A percentile compares a stretch with the other conserved stretches of the same genome.
These are phyloP conservation scores for Antheraea pernyi DNA, from an alignment of 1,140 invertebrate genomes.

Conservation along the genomic window DNA sequence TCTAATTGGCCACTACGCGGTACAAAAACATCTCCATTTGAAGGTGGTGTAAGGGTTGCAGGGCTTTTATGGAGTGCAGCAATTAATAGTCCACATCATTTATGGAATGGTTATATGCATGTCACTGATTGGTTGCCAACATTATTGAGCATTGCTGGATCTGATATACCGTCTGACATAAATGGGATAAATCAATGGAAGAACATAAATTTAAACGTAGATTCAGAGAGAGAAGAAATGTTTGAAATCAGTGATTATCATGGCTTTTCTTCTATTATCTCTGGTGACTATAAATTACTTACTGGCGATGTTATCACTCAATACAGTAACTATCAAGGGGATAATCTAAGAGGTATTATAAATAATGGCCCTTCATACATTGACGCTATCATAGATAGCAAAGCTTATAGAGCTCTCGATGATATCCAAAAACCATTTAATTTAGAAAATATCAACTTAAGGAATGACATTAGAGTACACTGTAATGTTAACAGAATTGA, in stretches of 20 bases:
- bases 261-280: conserved; percentile 48
- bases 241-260: conserved; percentile 59
- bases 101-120: conserved; percentile 88
- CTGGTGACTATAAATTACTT: conserved; percentile 58
- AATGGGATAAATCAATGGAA: conserved; percentile 62
- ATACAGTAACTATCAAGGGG: conserved; percentile 50
- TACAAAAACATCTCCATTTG: conserved; percentile 90
- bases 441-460: too few species aligned
- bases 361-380: too few species aligned
- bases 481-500: too few species aligned
- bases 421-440: too few species aligned
- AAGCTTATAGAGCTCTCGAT: too few species aligned
- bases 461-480: too few species aligned
- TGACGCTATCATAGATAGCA: too few species aligned
- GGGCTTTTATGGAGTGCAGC: conserved; percentile 90
- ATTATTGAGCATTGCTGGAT: too few species aligned
- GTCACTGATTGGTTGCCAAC: too few species aligned
- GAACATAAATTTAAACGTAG: conserved; percentile 40
- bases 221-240: conserved; percentile 45
- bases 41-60: conserved; percentile 89
- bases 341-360: too few species aligned
- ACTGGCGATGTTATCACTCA: conserved; percentile 37
- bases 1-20: conserved; percentile 94
- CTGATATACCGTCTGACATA: conserved; percentile 41
- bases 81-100: conserved; percentile 79